Evolutionary conservation across 2,888 invertebrate genomes (phyloP).

Genomic region (Gastrophysa polygoni): DNA sequence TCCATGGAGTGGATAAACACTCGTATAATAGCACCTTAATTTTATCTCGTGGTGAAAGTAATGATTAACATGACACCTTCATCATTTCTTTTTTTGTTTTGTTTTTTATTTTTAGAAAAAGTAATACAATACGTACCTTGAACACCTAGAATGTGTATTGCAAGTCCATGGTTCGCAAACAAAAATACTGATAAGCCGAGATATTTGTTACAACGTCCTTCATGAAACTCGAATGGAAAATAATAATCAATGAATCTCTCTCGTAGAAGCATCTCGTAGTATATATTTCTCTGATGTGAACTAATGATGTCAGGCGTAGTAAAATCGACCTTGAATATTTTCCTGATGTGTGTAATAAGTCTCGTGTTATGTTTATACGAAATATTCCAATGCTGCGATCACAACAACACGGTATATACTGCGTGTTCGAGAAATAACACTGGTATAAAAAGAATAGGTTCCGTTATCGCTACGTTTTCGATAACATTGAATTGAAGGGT

Average conservation of each 20-base stretch:
- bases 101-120: too few relatives aligned
- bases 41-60: too few relatives aligned
- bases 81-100: too few relatives aligned
- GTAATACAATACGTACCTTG: too few relatives aligned
- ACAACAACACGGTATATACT: neutral
- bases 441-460: too few relatives aligned
- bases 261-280: neutral
- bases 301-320: slow-evolving; percentile 8
- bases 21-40: too few relatives aligned
- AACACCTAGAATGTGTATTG: too few relatives aligned
- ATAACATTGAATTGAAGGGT: too few relatives aligned
- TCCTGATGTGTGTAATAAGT: neutral
- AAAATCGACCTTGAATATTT: slow-evolving; percentile 15
- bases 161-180: neutral
- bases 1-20: too few relatives aligned
- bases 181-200: neutral
- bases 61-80: too few relatives aligned
- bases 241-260: neutral
- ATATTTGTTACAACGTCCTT: neutral
- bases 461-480: too few relatives aligned
- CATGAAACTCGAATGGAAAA: neutral
- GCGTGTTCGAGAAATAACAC: too few relatives aligned
- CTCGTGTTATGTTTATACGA: neutral
- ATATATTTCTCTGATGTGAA: neutral
- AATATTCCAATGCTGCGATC: neutral